Conservation (phyloP, 2,797 vertebrate genomes). For the Acanthurus tractus region DNA sequence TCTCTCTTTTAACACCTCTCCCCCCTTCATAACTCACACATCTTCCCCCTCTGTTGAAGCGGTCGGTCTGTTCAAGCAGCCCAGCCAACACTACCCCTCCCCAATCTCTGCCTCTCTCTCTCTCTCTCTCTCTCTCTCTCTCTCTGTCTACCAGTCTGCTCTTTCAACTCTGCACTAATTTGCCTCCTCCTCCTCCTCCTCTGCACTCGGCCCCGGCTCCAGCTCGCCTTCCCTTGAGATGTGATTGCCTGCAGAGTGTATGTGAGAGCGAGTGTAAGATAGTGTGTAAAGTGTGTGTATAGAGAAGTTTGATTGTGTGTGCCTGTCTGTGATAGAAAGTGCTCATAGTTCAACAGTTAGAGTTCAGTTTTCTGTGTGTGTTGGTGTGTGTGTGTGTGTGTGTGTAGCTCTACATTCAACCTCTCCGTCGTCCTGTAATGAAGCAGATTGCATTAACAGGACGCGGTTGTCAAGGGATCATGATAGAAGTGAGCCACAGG, state of each 20-base stretch:
- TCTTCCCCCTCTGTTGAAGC: conserved; percentile 31
- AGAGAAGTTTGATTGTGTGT: conserved; percentile 50
- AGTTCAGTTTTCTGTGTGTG: conserved; percentile 6
- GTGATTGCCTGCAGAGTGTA: conserved; percentile 68
- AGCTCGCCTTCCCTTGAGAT: conserved; percentile 64
- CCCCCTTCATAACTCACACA: conserved; percentile 27
- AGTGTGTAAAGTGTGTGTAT: conserved; percentile 25
- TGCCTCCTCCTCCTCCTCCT: conserved; percentile 66
- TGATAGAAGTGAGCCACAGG: conserved; percentile 65
- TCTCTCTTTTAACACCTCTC: conserved; percentile 39
- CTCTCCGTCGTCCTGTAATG: conserved; percentile 44
- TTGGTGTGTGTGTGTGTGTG: conserved; percentile 2
- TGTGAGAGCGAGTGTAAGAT: conserved; percentile 31
- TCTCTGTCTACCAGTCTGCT: conserved; percentile 55
- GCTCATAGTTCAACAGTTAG: conserved; percentile 32
- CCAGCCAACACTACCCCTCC: conserved; percentile 22
- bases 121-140: conserved; percentile 17
- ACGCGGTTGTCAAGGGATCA: conserved; percentile 59
- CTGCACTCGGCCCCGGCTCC: conserved; percentile 56
- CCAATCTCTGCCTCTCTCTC: conserved; percentile 18
- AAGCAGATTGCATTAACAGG: conserved; percentile 71
- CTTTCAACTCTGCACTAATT: conserved; percentile 76
- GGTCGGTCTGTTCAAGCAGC: conserved; percentile 38
- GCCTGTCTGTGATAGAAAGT: conserved; percentile 36
- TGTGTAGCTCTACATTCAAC: conserved; percentile 18